Conservation (phyloP, 2,888 invertebrate species). For the Sinhomidia bicolor region DNA sequence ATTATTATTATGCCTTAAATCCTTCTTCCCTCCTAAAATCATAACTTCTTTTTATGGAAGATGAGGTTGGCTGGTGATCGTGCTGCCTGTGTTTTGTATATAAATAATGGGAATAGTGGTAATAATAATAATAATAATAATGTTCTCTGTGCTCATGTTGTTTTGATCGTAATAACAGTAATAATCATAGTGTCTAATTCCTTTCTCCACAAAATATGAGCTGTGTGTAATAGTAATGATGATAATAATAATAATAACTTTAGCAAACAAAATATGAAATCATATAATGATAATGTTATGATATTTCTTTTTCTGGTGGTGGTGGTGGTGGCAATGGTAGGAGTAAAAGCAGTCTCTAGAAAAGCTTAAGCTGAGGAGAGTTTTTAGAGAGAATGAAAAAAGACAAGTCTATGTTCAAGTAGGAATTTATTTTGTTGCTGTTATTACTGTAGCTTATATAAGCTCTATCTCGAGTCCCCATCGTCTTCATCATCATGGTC, state of each 20-base stretch:
- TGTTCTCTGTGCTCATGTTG: conserved; percentile 20
- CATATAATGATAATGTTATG: conserved; percentile 30
- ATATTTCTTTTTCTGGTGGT: background rate
- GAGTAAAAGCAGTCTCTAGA: too few relatives aligned
- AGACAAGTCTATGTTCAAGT: conserved; percentile 6
- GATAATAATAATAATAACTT: conserved; percentile 30
- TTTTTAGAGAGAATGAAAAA: background rate
- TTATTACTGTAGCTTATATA: background rate
- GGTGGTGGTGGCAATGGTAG: background rate
- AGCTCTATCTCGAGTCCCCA: background rate
- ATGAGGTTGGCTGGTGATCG: background rate
- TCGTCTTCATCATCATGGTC: conserved; percentile 23
- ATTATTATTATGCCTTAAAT: conserved; percentile 27
- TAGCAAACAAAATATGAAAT: conserved; percentile 50
- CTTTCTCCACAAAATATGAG: conserved; percentile 36
- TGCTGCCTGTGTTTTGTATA: background rate
- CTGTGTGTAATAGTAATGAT: conserved; percentile 16
- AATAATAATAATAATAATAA: conserved; percentile 13
- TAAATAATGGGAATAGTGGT: conserved; percentile 20
- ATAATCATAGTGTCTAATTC: conserved; percentile 47
- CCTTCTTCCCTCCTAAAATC: conserved; percentile 10
- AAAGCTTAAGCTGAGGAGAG: too few relatives aligned
- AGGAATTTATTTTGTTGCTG: conserved; percentile 4
- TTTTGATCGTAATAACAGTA: conserved; percentile 20
- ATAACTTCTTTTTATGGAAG: conserved; percentile 21